Base-by-base conservation (phyloP, 2,888 invertebrate genomes). In the Liposcelis brunnea region DNA sequence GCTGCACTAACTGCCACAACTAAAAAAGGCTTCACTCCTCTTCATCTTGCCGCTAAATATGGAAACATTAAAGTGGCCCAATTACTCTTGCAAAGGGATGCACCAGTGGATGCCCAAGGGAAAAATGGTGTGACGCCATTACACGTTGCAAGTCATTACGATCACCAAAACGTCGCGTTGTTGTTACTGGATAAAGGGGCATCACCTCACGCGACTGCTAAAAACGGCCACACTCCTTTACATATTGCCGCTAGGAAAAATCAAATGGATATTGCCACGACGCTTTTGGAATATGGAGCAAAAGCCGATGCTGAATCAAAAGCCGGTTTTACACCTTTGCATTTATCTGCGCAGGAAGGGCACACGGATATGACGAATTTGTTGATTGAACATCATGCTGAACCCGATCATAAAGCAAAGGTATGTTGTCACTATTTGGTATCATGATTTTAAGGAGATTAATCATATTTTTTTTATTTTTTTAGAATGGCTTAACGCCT, bases 211-310 rank as follows among this genome's bases (percentile, higher is more conserved):
- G 80, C 89, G 47, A 74, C 83, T 52, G 94, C 97, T 42, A 94
- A 94, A 72, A 98, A 98, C 66, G 97, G 95, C 2, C 95, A 97
- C 62, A 94, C 93, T 1, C 91, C 97, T 12, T 72, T 98, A 48
- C 97, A 98, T 67, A 95, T 98, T 62, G 93, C 95, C 45, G 93
- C 95, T 42, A 84, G 93, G 57, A 94, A 97, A 69, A 95, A 97
- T 70, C 91, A 81, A 71, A 86, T 94, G 71, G 94, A 95, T 56
- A 91, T 94, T 55, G 94, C 93, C 11, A 87, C 87, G 50, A 84
- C 89, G 33, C 71, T 98, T 46, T 67, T 98, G 52, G 90, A 94
- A 66, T 90, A 87, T 62, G 85, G 87, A 53, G 91, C 93, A 15
- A 81, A 89, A 56, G 80, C 90, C 1, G 80, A 87, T 56, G 86